A percentile compares a stretch with the other conserved stretches of the same genome.
These are phyloP conservation scores for Drosophila acutilabella DNA, from an alignment of 2,888 invertebrate genomes.

Conservation along the genomic window DNA sequence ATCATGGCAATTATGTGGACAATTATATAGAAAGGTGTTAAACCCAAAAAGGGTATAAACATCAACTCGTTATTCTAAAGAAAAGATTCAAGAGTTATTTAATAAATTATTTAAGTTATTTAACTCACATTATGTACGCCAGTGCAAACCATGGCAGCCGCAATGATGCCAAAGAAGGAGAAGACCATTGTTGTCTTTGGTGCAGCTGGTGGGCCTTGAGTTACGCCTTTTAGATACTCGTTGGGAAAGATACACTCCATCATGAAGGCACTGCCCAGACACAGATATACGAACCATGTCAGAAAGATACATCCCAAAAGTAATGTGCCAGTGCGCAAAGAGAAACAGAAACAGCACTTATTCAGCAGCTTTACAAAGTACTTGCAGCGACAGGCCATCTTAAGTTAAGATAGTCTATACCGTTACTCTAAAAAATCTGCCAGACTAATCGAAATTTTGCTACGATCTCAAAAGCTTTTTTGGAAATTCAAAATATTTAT, in stretches of 20 bases:
- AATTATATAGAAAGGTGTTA: conserved; percentile 51
- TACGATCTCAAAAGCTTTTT: conserved; percentile 9
- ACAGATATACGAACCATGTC: conserved; percentile 60
- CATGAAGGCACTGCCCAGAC: conserved; percentile 62
- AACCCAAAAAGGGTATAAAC: conserved; percentile 56
- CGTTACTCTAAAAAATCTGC: background rate
- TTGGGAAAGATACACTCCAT: conserved; percentile 67
- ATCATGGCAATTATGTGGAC: conserved; percentile 50
- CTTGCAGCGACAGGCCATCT: conserved; percentile 64
- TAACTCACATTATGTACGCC: conserved; percentile 68
- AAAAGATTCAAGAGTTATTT: background rate
- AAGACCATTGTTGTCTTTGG: conserved; percentile 66
- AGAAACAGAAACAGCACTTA: conserved; percentile 58
- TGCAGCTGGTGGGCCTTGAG: conserved; percentile 39
- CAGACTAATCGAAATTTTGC: conserved; percentile 32
- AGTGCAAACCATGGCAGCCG: conserved; percentile 54
- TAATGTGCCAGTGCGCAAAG: conserved; percentile 52
- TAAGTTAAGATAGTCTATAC: background rate
- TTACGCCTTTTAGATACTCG: conserved; percentile 45
- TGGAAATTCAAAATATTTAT: conserved; percentile 11
- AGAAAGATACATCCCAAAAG: conserved; percentile 64
- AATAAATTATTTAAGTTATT: background rate
- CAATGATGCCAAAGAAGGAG: conserved; percentile 59
- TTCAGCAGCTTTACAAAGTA: conserved; percentile 50
- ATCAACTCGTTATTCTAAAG: conserved; percentile 67